A percentile compares a stretch with the other conserved stretches of the same genome.
Conservation (phyloP, 2,888 invertebrate species). For the Nasonovia ribisnigri region DNA sequence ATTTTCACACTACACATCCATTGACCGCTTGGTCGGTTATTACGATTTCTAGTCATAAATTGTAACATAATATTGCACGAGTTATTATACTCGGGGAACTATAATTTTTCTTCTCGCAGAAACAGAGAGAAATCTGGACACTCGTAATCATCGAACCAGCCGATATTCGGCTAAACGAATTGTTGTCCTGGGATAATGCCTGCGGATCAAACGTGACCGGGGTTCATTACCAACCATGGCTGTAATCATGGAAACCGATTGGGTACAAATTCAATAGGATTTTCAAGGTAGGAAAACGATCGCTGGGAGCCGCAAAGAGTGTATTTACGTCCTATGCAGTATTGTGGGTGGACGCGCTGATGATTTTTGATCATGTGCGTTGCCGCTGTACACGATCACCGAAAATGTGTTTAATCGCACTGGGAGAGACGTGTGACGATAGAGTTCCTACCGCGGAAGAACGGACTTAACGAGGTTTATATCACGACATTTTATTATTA, state of each 20-base stretch:
- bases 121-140: slow-evolving; percentile 4
- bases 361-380: background rate
- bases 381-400: background rate
- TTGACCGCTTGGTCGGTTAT: background rate
- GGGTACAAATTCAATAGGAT: slow-evolving; percentile 58
- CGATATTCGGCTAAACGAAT: slow-evolving; percentile 56
- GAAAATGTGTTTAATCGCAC: slow-evolving; percentile 33
- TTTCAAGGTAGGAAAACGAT: slow-evolving; percentile 31
- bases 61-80: background rate
- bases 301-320: slow-evolving; percentile 21
- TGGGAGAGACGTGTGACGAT: background rate
- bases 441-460: background rate
- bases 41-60: background rate
- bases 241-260: slow-evolving; percentile 60
- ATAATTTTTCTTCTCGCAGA: background rate
- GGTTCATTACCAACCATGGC: slow-evolving; percentile 41
- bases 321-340: background rate
- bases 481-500: background rate
- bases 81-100: background rate
- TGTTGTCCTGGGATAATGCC: slow-evolving; percentile 54
- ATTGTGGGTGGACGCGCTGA: background rate
- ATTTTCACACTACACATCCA: background rate
- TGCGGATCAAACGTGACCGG: slow-evolving; percentile 59
- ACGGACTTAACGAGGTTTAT: background rate
- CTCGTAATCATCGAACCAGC: background rate